Conservation (phyloP, 2,888 invertebrate species). For the Theristus sp. region DNA sequence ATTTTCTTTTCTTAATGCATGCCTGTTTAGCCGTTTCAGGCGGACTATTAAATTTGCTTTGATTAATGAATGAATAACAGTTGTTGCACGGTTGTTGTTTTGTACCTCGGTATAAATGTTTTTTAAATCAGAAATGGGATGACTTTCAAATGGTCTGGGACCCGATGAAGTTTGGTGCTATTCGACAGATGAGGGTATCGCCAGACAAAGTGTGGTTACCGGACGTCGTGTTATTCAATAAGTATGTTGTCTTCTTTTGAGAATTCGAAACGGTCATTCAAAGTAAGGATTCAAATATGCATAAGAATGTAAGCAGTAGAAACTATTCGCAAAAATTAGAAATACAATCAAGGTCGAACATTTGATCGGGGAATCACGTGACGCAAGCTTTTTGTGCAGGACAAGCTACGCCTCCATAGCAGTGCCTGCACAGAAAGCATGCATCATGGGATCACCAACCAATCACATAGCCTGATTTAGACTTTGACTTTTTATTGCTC, state of each 20-base stretch:
- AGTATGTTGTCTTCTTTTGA: constrained; percentile 38
- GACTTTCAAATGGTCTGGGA: constrained; percentile 28
- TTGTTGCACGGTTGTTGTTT: too few species aligned
- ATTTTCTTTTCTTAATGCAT: too few species aligned
- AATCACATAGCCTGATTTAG: neutral
- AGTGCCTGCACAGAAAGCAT: too few species aligned
- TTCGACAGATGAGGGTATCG: constrained; percentile 30
- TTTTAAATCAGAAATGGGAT: constrained; percentile 17
- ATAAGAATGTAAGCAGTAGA: too few species aligned
- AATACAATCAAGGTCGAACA: too few species aligned
- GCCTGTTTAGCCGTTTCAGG: too few species aligned
- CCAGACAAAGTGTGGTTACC: constrained; percentile 35
- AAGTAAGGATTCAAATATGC: neutral
- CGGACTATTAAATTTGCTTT: too few species aligned
- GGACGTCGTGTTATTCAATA: constrained; percentile 31
- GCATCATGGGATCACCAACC: too few species aligned
- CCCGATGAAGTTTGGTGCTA: constrained; percentile 25
- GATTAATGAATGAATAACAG: too few species aligned
- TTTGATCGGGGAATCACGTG: neutral
- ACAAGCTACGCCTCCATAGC: too few species aligned
- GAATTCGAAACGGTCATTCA: neutral
- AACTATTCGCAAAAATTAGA: neutral
- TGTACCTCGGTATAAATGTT: too few species aligned
- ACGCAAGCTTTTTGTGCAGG: too few species aligned
- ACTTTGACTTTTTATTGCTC: constrained; percentile 13